Percentiles rank a stretch among this genome's conserved stretches.
Evolutionary conservation across 1,140 invertebrate species (phyloP).

Genomic region (Thereuonema tuberculata): DNA sequence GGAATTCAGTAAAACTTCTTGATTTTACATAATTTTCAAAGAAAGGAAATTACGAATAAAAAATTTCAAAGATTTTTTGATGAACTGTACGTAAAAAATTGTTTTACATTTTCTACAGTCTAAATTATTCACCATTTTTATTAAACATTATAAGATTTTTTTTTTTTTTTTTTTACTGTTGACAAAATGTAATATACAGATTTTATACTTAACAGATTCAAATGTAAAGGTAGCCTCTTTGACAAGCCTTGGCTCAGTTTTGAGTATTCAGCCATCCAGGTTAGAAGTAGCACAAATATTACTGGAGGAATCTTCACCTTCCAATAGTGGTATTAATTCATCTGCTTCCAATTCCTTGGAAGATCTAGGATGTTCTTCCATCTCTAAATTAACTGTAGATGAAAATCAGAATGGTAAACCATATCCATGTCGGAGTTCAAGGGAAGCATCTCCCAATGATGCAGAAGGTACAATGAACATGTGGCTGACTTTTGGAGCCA

Average conservation of each 20-base stretch:
- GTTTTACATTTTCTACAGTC: too few species aligned
- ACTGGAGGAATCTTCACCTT: neutral
- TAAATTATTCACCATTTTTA: too few species aligned
- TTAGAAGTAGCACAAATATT: slow-evolving; percentile 37
- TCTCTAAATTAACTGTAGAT: neutral
- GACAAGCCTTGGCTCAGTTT: slow-evolving; percentile 56
- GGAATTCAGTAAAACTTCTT: too few species aligned
- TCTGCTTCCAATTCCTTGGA: neutral
- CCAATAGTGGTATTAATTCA: neutral
- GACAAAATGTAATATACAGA: too few species aligned
- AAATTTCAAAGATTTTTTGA: neutral
- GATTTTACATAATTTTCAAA: too few species aligned
- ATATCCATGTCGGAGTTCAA: too few species aligned
- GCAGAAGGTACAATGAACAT: neutral
- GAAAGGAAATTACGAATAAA: neutral
- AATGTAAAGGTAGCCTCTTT: slow-evolving; percentile 59
- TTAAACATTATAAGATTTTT: neutral
- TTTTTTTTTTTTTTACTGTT: too few species aligned
- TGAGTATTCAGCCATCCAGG: slow-evolving; percentile 45
- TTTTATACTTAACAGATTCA: slow-evolving; percentile 38
- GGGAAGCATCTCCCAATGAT: neutral
- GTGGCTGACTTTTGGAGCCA: neutral
- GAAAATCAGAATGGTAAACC: neutral
- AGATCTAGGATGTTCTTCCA: neutral
- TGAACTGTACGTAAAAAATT: neutral